Evolutionary conservation across 1,140 invertebrate genomes (phyloP), one percentile per base, ranked within the genome.

Genomic region (Micrasema longulum): DNA sequence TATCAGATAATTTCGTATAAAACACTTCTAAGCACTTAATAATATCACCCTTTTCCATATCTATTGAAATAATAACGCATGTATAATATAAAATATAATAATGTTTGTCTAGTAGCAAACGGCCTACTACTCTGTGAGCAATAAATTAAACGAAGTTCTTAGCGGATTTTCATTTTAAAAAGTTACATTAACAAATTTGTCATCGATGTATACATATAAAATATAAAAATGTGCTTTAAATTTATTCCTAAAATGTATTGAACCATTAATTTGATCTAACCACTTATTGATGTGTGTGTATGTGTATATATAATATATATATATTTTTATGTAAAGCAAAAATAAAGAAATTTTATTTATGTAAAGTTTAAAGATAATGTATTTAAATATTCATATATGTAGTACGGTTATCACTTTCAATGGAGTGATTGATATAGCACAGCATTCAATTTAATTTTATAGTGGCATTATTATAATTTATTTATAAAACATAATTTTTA

Each of bases 191-290:
- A 14, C 53, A 57, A 35, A n/a, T 12, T 57, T 35, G 16, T 36
- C 20, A 35, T 57, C 53, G 53, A 35, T 57, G 53, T 52, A 52
- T 52, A 52, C 48, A 35, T 16, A 35, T 16, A 18, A 57, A 57
- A 57, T 57, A 53, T 53, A 14, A 57, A 57, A 57, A 35, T 35
- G 53, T 57, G 53, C 53, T 57, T 57, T 57, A 57, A 57, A 31
- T 18, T 20, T 18, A 52, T 20, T 18, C 1, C 12, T 14, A 52
- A 45, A 9, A 45, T 14, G 16, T 20, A 52, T 52, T 20, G 48
- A 52, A 20, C 12, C 23, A 52, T n/a, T n/a, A n/a, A n/a, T n/a
- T n/a, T n/a, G n/a, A n/a, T n/a, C n/a, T n/a, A n/a, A n/a, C n/a
- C n/a, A n/a, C n/a, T n/a, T 14, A 52, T 52, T 11, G 20, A 52